Conservation (phyloP, 2,113 vertebrate genomes). For the Equus przewalskii region DNA sequence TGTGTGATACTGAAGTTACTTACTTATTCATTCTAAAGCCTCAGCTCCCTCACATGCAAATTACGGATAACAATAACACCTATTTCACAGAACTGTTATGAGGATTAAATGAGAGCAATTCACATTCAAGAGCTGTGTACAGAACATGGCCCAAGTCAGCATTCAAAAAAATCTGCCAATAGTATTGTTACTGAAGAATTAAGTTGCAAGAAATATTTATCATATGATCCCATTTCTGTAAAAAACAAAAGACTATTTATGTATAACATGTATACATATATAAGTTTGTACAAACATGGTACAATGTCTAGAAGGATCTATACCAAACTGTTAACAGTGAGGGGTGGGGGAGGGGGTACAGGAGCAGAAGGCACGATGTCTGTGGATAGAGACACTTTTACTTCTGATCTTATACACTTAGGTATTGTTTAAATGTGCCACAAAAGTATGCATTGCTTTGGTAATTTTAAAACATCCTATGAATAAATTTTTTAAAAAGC, state of each 20-base stretch:
- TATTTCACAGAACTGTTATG: background rate
- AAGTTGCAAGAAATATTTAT: background rate
- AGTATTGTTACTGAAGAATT: conserved; percentile 1
- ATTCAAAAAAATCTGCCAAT: background rate
- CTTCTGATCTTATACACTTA: background rate
- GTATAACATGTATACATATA: background rate
- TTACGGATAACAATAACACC: background rate
- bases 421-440: background rate
- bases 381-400: background rate
- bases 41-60: conserved; percentile 18
- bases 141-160: background rate
- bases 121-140: background rate
- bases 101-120: background rate
- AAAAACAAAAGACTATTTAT: background rate
- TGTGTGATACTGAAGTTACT: background rate
- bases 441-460: conserved; percentile 4
- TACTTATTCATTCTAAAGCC: background rate
- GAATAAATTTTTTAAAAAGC: background rate
- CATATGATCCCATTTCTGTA: background rate
- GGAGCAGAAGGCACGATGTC: background rate
- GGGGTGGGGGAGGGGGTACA: background rate
- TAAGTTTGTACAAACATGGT: background rate
- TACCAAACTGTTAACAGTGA: background rate
- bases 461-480: background rate
- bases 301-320: background rate